Conservation (phyloP, 2,888 invertebrate genomes). For the Drosophila koepferae region DNA sequence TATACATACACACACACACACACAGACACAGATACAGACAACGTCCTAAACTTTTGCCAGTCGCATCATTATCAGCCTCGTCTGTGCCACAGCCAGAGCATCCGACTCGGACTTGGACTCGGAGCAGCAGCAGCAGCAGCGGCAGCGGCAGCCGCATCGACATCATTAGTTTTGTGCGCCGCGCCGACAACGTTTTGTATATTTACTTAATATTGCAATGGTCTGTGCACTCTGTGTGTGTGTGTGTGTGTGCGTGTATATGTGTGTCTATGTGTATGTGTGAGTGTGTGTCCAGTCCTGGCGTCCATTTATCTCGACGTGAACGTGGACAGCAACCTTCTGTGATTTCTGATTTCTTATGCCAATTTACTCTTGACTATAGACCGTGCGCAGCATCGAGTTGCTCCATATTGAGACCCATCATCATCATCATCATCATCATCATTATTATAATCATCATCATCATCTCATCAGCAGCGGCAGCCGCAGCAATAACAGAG, state of each 20-base stretch:
- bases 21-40: constrained; percentile 22
- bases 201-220: constrained; percentile 81
- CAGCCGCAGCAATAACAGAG: constrained; percentile 21
- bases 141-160: constrained; percentile 64
- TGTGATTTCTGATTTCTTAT: constrained; percentile 83
- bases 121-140: constrained; percentile 24
- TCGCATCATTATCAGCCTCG: constrained; percentile 77
- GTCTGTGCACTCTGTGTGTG: constrained; percentile 41
- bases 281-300: constrained; percentile 28
- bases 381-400: constrained; percentile 22
- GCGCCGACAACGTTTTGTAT: constrained; percentile 81
- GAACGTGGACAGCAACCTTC: constrained; percentile 69
- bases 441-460: constrained; percentile 47
- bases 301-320: constrained; percentile 75
- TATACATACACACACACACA: background rate
- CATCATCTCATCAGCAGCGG: constrained; percentile 39
- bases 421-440: constrained; percentile 52
- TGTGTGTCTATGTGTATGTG: constrained; percentile 19
- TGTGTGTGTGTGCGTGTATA: constrained; percentile 10
- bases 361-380: constrained; percentile 73
- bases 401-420: constrained; percentile 71
- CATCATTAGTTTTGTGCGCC: constrained; percentile 82
- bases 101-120: constrained; percentile 41
- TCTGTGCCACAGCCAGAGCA: constrained; percentile 47
- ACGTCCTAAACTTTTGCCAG: constrained; percentile 75